Evolutionary conservation across 1,140 invertebrate species (phyloP).

Genomic region (Cylas formicarius): DNA sequence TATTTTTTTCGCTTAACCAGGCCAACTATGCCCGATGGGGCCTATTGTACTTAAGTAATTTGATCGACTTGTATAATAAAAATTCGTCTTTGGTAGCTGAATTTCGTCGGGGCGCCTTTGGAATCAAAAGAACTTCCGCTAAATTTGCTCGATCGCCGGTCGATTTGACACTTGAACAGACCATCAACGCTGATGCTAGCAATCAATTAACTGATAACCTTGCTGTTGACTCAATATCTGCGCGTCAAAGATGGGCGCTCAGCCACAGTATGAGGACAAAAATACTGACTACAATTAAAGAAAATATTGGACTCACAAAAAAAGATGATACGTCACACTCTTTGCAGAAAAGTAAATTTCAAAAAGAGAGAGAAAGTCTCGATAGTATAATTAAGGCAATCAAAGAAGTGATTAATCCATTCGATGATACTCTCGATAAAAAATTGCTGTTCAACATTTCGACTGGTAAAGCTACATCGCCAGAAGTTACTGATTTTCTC

Average conservation of each 20-base stretch:
- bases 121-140: conserved; percentile 18
- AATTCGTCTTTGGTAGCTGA: conserved; percentile 20
- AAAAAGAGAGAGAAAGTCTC: conserved; percentile 27
- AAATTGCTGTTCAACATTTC: conserved; percentile 31
- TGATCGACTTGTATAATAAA: conserved; percentile 14
- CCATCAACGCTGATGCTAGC: conserved; percentile 29
- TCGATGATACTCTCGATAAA: conserved; percentile 26
- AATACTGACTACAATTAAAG: conserved; percentile 21
- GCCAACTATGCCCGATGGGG: conserved; percentile 31
- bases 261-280: conserved; percentile 34
- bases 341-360: conserved; percentile 28
- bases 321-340: conserved; percentile 29
- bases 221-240: conserved; percentile 31
- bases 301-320: conserved; percentile 15
- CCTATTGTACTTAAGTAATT: conserved; percentile 23
- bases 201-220: conserved; percentile 29
- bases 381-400: conserved; percentile 23
- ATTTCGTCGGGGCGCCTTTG: conserved; percentile 23
- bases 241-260: conserved; percentile 31
- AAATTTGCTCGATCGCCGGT: conserved; percentile 17
- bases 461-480: conserved; percentile 29
- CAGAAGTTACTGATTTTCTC: conserved; percentile 28
- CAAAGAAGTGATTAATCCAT: conserved; percentile 30
- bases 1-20: conserved; percentile 34
- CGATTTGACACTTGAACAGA: conserved; percentile 26